Evolutionary conservation across 2,797 vertebrate species (phyloP), one percentile per base, ranked within the genome.

Genomic region (Paratrypauchen microcephalus): DNA sequence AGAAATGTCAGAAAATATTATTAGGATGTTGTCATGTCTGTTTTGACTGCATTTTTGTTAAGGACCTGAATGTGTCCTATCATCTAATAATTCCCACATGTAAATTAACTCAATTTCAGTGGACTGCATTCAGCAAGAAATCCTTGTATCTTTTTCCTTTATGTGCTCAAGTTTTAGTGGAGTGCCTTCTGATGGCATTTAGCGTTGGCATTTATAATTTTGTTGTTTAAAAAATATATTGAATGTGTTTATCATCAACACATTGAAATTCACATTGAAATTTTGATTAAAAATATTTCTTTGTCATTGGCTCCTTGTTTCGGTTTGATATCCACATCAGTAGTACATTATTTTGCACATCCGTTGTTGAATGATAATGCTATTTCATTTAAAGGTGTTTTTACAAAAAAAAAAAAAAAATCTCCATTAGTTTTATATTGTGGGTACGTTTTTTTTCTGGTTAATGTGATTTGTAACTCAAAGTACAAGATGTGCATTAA

Each of bases 161-260:
- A 15, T 36, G 80, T 86, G 65, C 84, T 86, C n/a, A 55, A 83
- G 73, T 89, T 85, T 80, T 89, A 86, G 88, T 85, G 70, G 87
- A 82, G 84, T 89, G 88, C 84, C 86, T 90, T 85, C 79, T 21
- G 58, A 59, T 79, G 88, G 89, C 88, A 86, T 83, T 79, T 85
- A 83, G 85, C 84, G 68, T 87, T 52, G 76, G 65, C 72, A 65
- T 86, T 52, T 80, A 65, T 83, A 70, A 73, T 85, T 83, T 82
- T 55, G 60, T 74, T 83, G 79, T 85, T 87, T 73, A 19, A 77
- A 28, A 57, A 75, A 79, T 23, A 54, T 68, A 68, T 71, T 82
- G 79, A 71, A 75, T 56, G 59, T 80, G 70, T 79, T 72, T 16
- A 63, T n/a, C 41, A 50, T 79, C 63, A 69, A 74, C 64, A 73